Percentiles rank a stretch among this genome's conserved stretches.
Conservation (phyloP, 2,113 vertebrate genomes). For the Plestiodon gilberti region DNA sequence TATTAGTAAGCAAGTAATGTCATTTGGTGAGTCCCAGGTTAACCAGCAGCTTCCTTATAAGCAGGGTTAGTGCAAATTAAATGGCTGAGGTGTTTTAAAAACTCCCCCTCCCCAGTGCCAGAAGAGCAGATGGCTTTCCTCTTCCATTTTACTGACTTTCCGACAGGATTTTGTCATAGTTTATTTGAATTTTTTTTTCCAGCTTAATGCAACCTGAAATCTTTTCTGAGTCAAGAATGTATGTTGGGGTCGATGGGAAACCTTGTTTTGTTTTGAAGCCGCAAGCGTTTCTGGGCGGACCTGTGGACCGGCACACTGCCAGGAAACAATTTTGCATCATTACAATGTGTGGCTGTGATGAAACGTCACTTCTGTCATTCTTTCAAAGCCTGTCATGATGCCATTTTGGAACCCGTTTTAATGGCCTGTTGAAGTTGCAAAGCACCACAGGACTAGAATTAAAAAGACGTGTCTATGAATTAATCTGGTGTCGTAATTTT, state of each 20-base stretch:
- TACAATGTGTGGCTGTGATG: background rate
- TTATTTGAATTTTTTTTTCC: background rate
- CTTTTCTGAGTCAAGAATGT: background rate
- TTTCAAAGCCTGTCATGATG: background rate
- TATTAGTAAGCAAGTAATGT: background rate
- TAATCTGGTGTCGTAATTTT: conserved; percentile 31
- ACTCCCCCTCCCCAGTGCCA: background rate
- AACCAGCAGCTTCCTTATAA: background rate
- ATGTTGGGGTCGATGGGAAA: background rate
- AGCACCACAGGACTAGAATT: background rate
- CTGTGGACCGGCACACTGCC: background rate
- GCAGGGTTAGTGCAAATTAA: background rate
- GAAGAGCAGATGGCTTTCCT: background rate
- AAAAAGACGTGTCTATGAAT: background rate
- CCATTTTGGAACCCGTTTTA: background rate
- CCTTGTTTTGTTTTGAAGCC: background rate
- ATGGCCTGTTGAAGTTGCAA: background rate
- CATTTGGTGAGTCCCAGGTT: background rate
- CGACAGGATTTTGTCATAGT: background rate
- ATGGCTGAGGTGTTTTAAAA: background rate
- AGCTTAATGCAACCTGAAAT: background rate
- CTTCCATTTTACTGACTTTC: background rate
- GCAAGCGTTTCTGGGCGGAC: background rate
- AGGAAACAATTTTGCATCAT: background rate
- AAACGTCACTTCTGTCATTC: background rate